These are phyloP conservation scores for Protobothrops mucrosquamatus DNA, from an alignment of 2,113 vertebrate species.

Conservation along the genomic window DNA sequence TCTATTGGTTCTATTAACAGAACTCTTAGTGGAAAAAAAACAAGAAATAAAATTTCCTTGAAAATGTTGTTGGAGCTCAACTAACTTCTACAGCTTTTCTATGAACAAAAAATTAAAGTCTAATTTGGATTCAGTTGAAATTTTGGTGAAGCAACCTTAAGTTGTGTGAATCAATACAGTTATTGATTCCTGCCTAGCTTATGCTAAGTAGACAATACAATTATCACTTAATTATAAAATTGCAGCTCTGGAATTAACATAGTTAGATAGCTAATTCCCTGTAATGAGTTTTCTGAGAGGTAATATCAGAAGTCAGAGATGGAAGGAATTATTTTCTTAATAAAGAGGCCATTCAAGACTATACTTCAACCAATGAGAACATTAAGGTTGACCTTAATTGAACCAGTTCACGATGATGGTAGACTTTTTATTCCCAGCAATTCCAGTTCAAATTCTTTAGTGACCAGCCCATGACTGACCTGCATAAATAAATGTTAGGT, in stretches of 20 bases:
- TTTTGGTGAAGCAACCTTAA: constrained; percentile 56
- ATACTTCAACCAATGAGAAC: neutral
- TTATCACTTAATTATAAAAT: constrained; percentile 73
- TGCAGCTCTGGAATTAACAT: constrained; percentile 55
- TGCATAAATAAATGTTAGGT: neutral
- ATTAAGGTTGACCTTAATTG: neutral
- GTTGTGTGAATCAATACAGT: constrained; percentile 62
- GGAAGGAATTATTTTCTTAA: neutral
- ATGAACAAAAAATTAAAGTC: constrained; percentile 39
- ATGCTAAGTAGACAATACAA: constrained; percentile 66
- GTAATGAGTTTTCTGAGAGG: fast-evolving
- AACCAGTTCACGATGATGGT: neutral
- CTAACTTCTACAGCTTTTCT: constrained; percentile 26
- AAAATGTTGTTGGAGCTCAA: neutral
- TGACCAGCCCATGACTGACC: neutral
- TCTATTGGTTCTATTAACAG: neutral
- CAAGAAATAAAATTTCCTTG: neutral
- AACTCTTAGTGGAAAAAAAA: neutral
- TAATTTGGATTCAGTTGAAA: constrained; percentile 62
- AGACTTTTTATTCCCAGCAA: neutral
- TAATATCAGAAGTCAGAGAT: neutral
- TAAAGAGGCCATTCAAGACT: neutral
- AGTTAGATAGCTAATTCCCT: constrained; percentile 44
- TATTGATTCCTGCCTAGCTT: constrained; percentile 69
- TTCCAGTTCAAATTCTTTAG: neutral